Evolutionary conservation across 2,113 vertebrate genomes (phyloP).

Genomic region (Cyprinus carpio): DNA sequence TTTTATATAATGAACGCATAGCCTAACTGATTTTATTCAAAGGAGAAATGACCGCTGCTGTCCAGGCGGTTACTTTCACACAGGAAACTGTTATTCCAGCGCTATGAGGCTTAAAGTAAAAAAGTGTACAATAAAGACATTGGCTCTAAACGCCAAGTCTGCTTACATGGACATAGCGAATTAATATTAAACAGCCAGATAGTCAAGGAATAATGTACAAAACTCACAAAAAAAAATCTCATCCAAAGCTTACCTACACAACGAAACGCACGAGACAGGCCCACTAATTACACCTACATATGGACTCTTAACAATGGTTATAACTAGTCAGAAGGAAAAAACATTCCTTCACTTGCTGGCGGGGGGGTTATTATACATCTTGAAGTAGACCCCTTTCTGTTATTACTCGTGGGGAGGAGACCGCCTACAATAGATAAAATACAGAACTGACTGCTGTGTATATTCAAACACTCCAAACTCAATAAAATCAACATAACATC

Average conservation of each 20-base stretch:
- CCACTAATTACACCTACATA: conserved; percentile 59
- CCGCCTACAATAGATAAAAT: conserved; percentile 1
- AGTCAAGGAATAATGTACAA: conserved; percentile 55
- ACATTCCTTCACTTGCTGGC: too few species aligned
- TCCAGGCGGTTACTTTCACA: conserved; percentile 67
- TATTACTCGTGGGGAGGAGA: conserved; percentile 55
- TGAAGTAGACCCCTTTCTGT: conserved; percentile 52
- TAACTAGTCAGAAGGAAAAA: neutral
- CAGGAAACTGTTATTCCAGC: conserved; percentile 42
- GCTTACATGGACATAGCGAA: conserved; percentile 26
- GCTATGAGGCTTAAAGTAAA: conserved; percentile 33
- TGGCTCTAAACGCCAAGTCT: neutral
- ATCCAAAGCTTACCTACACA: conserved; percentile 69
- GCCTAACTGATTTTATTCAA: conserved; percentile 44
- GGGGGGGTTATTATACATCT: conserved; percentile 28
- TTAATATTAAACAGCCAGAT: neutral
- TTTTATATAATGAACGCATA: neutral
- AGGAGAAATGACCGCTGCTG: conserved; percentile 73
- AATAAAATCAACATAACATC: too few species aligned
- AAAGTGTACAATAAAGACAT: conserved; percentile 15
- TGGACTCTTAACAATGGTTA: conserved; percentile 48
- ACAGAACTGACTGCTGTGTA: neutral
- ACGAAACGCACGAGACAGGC: conserved; percentile 70
- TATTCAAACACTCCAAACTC: neutral
- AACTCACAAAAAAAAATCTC: conserved; percentile 69